These are phyloP conservation scores for Megaustenia siamemsis DNA, from an alignment of 2,888 invertebrate genomes.

Conservation along the genomic window DNA sequence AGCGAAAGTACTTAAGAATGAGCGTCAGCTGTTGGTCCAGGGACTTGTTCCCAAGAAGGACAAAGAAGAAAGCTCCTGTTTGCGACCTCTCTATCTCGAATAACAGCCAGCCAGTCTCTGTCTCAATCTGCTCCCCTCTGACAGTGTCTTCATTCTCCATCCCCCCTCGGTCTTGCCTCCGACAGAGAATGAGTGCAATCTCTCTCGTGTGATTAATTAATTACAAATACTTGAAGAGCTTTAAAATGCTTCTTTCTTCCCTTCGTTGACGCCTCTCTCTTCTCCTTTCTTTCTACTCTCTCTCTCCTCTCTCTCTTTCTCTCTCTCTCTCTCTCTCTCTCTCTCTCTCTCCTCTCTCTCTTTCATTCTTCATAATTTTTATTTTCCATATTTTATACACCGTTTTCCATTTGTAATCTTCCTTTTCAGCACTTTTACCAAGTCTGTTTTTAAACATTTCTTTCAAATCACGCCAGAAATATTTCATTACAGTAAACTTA, in stretches of 20 bases:
- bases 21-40: conserved; percentile 5
- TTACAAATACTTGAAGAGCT: conserved; percentile 11
- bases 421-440: no score
- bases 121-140: not conserved
- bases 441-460: no score
- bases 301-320: not conserved
- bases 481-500: no score
- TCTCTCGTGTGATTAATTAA: conserved; percentile 14
- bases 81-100: conserved; percentile 13
- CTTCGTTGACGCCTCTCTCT: no score
- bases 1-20: conserved; percentile 8
- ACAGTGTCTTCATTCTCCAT: not conserved
- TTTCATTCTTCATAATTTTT: not conserved
- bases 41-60: conserved; percentile 17
- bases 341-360: not conserved
- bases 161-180: not conserved
- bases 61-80: not conserved
- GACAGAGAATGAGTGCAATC: not conserved
- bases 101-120: not conserved
- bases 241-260: not conserved
- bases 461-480: no score
- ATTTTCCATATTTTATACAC: not conserved
- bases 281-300: not conserved
- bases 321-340: not conserved
- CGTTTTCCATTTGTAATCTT: no score